Evolutionary conservation across 1,140 invertebrate genomes (phyloP), one percentile per base, ranked within the genome.

Genomic region (Procambarus clarkii): DNA sequence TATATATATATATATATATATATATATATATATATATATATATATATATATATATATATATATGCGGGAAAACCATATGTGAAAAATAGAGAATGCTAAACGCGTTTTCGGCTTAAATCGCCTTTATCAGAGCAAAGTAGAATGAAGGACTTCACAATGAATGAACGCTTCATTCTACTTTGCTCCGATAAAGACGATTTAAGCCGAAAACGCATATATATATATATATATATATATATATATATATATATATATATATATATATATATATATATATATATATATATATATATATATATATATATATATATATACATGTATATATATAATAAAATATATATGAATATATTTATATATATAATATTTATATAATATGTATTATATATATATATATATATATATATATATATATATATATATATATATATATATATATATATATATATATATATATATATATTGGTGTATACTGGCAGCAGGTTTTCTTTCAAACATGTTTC

Each of bases 231-330:
- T 82, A n/a, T 50, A 58, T 82, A 58, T 18, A n/a, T 50, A 58
- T 82, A 58, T 83, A 60, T 60, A 60, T 83, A 45, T 83, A 60
- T 60, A 60, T 60, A 64, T 84, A 84, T 64, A 54, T 64, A 84
- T 45, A 84, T 58, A 71, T 64, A 58, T 84, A 64, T 84, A 84
- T 84, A 64, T 34, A 58, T 84, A 69, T 82, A 50, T 82, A 58
- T 54, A 64, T 21, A 64, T 64, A 64, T 64, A 64, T 64, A 64
- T 64, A 64, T 82, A 58, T 50, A 82, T 82, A 50, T 50, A 48
- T 82, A 82, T 48, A 34, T 82, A 48, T 82, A 50, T 82, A 60
- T 46, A 82, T 58, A 82, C 18, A 82, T 82, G 18, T 82, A 82
- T 34, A 54, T 54, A n/a, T 58, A 82, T 58, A 13, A 50, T 13